phyloP scores from a whole-genome alignment of 2,797 vertebrate species.

The Neosilurus hyrtlii region DNA sequence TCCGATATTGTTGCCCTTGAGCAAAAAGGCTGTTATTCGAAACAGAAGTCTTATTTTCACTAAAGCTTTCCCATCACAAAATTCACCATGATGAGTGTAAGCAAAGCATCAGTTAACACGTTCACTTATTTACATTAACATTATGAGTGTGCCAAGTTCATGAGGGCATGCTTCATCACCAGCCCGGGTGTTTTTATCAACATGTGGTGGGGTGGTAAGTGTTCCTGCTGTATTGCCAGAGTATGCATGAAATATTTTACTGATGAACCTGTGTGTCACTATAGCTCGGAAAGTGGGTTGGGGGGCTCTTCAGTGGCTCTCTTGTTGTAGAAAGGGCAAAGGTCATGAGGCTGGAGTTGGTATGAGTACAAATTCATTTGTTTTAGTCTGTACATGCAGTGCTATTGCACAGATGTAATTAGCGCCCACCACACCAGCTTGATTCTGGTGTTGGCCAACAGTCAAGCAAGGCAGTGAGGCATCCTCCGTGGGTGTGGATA shows the following conservation, averaged over 20 bases:
- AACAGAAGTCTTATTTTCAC: conserved; percentile 5
- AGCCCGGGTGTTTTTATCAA: not conserved
- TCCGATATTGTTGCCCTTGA: not conserved
- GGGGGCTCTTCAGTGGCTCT: not conserved
- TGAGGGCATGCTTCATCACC: conserved; percentile 11
- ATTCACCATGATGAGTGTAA: not conserved
- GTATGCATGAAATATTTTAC: conserved; percentile 3
- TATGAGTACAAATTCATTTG: not conserved
- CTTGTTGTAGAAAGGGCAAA: not conserved
- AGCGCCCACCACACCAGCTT: not conserved
- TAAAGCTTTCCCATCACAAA: not conserved
- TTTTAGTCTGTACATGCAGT: not conserved
- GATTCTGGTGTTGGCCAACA: conserved; percentile 12
- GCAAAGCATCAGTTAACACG: conserved; percentile 15
- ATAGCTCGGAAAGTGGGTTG: not conserved
- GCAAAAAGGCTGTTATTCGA: not conserved
- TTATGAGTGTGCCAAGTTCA: not conserved
- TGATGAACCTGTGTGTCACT: conserved; percentile 7
- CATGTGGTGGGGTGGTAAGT: not conserved
- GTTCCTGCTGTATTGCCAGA: conserved; percentile 21
- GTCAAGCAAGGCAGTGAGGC: conserved; percentile 30
- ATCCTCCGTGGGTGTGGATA: conserved; percentile 45
- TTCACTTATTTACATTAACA: conserved; percentile 18
- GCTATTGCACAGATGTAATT: not conserved
- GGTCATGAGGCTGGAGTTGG: not conserved